Evolutionary conservation across 2,888 invertebrate genomes (phyloP).

Genomic region (Mesoligia furuncula): DNA sequence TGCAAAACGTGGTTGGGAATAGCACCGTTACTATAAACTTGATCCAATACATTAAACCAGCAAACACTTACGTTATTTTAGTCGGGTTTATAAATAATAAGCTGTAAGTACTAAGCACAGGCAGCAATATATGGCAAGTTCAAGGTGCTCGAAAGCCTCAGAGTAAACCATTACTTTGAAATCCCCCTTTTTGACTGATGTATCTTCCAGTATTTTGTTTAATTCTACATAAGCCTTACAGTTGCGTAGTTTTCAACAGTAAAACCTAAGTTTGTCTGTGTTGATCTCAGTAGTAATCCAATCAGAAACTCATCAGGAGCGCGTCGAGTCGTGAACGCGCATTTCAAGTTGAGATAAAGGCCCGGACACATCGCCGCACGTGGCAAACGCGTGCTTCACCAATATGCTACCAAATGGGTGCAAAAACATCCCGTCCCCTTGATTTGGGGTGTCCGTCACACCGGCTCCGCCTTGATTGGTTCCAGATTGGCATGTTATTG

Average conservation of each 20-base stretch:
- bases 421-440: conserved; percentile 79
- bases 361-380: conserved; percentile 78
- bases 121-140: neutral
- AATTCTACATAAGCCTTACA: conserved; percentile 17
- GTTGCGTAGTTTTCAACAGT: conserved; percentile 40
- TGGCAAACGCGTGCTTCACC: conserved; percentile 83
- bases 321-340: conserved; percentile 86
- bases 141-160: conserved; percentile 3
- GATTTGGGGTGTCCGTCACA: conserved; percentile 74
- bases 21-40: neutral
- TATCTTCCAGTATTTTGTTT: neutral
- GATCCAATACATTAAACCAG: conserved; percentile 11
- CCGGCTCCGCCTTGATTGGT: conserved; percentile 73
- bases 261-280: conserved; percentile 55
- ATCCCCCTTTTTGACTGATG: neutral
- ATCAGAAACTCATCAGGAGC: conserved; percentile 81
- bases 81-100: neutral
- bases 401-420: conserved; percentile 79
- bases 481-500: conserved; percentile 53
- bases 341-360: conserved; percentile 86
- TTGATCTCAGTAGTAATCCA: conserved; percentile 80
- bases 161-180: conserved; percentile 6
- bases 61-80: neutral
- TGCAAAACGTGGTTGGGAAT: conserved; percentile 26
- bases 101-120: neutral